These are phyloP conservation scores for Chloroclystis v-ata DNA, from an alignment of 2,888 invertebrate genomes.

Conservation along the genomic window DNA sequence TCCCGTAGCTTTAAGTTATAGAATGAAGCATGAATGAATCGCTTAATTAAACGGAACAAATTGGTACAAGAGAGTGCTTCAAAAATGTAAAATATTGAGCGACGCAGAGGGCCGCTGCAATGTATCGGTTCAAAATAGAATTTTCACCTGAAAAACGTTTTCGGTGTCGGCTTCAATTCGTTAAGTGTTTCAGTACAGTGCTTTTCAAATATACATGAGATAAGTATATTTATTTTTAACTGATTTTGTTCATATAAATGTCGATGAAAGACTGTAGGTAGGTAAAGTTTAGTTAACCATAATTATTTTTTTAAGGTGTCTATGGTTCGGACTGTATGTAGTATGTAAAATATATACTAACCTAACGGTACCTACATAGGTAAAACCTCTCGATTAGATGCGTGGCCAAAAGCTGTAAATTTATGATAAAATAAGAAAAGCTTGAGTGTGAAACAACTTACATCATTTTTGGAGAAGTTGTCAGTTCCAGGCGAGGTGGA, in stretches of 20 bases:
- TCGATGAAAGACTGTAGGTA: no score
- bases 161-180: slow-evolving; percentile 9
- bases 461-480: slow-evolving; percentile 69
- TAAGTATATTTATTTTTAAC: not conserved
- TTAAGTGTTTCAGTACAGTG: not conserved
- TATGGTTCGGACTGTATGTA: no score
- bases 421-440: no score
- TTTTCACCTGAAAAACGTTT: slow-evolving; percentile 12
- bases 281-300: no score
- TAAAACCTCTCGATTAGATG: no score
- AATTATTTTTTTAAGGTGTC: no score
- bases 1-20: not conserved
- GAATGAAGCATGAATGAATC: slow-evolving; percentile 29
- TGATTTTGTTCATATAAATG: no score
- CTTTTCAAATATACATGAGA: not conserved
- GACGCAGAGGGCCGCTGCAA: slow-evolving; percentile 19
- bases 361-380: no score
- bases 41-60: slow-evolving; percentile 36
- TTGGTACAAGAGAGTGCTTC: slow-evolving; percentile 29
- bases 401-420: no score
- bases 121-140: slow-evolving; percentile 14
- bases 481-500: slow-evolving; percentile 79
- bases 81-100: slow-evolving; percentile 25
- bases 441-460: slow-evolving; percentile 27
- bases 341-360: no score